These are phyloP conservation scores for Amphipoea oculea DNA, from an alignment of 2,888 invertebrate species.

Conservation along the genomic window DNA sequence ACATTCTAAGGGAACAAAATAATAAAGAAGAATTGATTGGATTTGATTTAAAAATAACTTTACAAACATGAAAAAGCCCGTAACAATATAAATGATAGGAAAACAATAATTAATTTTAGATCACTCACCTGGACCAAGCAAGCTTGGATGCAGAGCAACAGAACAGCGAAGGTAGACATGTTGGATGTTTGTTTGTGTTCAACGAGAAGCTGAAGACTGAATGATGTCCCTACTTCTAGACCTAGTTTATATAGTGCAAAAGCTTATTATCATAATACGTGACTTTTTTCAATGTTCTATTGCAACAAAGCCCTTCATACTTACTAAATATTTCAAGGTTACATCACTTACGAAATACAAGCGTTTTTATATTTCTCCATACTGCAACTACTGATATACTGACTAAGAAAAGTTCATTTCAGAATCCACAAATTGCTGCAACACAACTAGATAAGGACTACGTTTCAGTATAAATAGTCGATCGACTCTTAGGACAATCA, in stretches of 20 bases:
- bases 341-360: not conserved
- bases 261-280: not conserved
- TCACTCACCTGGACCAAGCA: conserved; percentile 3
- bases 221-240: not conserved
- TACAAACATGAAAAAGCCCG: not conserved
- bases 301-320: not conserved
- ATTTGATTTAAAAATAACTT: too few relatives aligned
- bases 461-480: not conserved
- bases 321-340: not conserved
- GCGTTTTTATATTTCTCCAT: conserved; percentile 4
- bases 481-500: not conserved
- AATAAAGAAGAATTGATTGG: not conserved
- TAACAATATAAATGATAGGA: not conserved
- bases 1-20: conserved; percentile 11
- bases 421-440: not conserved
- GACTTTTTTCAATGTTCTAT: not conserved
- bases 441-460: not conserved
- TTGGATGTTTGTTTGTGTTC: not conserved
- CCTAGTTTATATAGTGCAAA: not conserved
- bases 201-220: conserved; percentile 44
- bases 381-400: not conserved
- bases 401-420: too few relatives aligned
- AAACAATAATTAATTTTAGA: not conserved
- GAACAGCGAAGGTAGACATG: conserved; percentile 1
- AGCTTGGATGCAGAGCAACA: conserved; percentile 53